Evolutionary conservation across 2,797 vertebrate genomes (phyloP), one percentile per base, ranked within the genome.

Genomic region (Cottoperca gobio): DNA sequence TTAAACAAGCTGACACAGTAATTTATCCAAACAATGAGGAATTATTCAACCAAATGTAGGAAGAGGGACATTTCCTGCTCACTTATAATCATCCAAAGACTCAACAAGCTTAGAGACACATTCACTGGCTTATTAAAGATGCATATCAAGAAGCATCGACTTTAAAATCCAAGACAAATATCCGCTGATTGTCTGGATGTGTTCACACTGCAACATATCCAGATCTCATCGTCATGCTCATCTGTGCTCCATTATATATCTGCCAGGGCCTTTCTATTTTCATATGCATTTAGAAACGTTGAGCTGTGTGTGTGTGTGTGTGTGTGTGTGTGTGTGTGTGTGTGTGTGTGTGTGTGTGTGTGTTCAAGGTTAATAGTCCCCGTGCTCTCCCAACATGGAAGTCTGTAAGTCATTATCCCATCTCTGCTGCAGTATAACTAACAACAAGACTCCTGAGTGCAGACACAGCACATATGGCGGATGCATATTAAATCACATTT

Each of bases 401-500:
- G 79, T 85, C 88, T 89, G 88, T 40, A 71, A 86, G 63, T 86
- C 58, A 86, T 91, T 90, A 91, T 82, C 64, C 70, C 68, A 33
- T 81, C 68, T 81, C 24, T 40, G 60, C 78, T 26, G 63, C 78
- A 74, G 61, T 61, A 13, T 53, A 70, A 65, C 70, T 21, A 77
- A 79, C 59, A 83, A 57, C 60, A 33, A 77, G 64, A 21, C 82
- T 81, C 49, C 21, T 6, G 57, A 69, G 81, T 24, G 9, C 58
- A 76, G 78, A 70, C 24, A 39, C 13, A 1, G 31, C 63, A 33
- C 43, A 53, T 13, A 46, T 46, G 65, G 21, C 43, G 31, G 37
- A 77, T 68, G 39, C 54, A 45, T 59, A 65, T 76, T 62, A 46
- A 26, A 66, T 62, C 24, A 64, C 28, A 39, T 40, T 35, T 42